These are phyloP conservation scores for Cheilosia grossa DNA, from an alignment of 2,888 invertebrate species.

Conservation along the genomic window DNA sequence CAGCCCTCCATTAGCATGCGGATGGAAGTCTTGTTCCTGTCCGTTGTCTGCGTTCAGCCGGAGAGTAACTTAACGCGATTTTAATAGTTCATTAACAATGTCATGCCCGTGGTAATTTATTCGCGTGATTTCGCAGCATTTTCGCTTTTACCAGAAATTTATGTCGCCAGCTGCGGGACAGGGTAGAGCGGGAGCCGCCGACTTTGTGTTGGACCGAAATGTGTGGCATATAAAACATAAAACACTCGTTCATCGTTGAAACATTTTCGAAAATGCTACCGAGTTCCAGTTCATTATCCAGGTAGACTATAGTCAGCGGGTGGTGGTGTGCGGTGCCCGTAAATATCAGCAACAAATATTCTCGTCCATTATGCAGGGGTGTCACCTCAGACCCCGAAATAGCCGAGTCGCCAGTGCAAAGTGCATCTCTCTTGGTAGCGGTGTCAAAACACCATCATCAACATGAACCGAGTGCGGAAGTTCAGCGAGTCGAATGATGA, in stretches of 20 bases:
- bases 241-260: conserved; percentile 53
- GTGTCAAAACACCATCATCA: conserved; percentile 74
- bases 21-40: conserved; percentile 32
- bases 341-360: conserved; percentile 73
- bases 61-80: conserved; percentile 70
- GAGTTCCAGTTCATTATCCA: conserved; percentile 65
- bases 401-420: conserved; percentile 30
- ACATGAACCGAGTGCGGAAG: conserved; percentile 72
- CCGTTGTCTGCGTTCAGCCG: conserved; percentile 51
- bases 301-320: conserved; percentile 31
- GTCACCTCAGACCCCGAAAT: conserved; percentile 55
- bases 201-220: conserved; percentile 21
- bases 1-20: not conserved
- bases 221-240: conserved; percentile 43
- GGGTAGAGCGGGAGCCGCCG: not conserved
- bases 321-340: conserved; percentile 35
- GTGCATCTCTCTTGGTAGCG: conserved; percentile 59
- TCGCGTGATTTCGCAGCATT: conserved; percentile 72
- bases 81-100: conserved; percentile 74
- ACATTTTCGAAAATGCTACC: conserved; percentile 46
- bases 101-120: conserved; percentile 73
- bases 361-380: conserved; percentile 69
- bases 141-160: conserved; percentile 71
- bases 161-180: conserved; percentile 38
- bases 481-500: conserved; percentile 76